These are phyloP conservation scores for Caenorhabditis angaria DNA, from an alignment of 2,888 invertebrate species.

Conservation along the genomic window DNA sequence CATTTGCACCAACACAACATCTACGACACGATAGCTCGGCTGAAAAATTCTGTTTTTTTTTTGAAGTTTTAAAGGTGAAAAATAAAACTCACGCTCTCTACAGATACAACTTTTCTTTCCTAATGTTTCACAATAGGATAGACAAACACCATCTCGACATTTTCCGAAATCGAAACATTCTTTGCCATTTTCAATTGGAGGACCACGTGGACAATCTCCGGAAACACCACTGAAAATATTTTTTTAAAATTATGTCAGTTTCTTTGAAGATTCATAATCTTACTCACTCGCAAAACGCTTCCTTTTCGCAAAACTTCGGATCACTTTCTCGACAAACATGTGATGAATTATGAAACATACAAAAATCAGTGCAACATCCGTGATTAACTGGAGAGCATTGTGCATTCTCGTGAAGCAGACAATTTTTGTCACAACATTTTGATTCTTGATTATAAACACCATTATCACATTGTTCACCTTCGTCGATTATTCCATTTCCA, in stretches of 20 bases:
- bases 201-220: conserved; percentile 85
- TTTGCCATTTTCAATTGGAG: conserved; percentile 86
- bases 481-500: conserved; percentile 92
- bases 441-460: conserved; percentile 75
- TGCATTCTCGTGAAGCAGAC: conserved; percentile 28
- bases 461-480: conserved; percentile 95
- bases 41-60: conserved; percentile 73
- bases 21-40: conserved; percentile 91
- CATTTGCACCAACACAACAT: conserved; percentile 80
- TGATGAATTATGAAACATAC: conserved; percentile 83
- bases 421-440: conserved; percentile 42
- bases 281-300: conserved; percentile 77
- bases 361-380: conserved; percentile 87
- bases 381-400: conserved; percentile 88
- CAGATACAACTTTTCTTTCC: conserved; percentile 92
- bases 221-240: conserved; percentile 79
- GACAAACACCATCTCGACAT: conserved; percentile 88
- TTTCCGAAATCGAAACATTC: conserved; percentile 88
- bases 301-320: conserved; percentile 89
- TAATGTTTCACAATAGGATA: conserved; percentile 89
- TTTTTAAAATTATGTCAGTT: not conserved
- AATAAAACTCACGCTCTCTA: conserved; percentile 82
- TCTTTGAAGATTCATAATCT: not conserved
- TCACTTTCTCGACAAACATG: conserved; percentile 85
- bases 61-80: not conserved